phyloP scores from a whole-genome alignment of 2,888 invertebrate genomes.

The Perizoma flavofasciatum region DNA sequence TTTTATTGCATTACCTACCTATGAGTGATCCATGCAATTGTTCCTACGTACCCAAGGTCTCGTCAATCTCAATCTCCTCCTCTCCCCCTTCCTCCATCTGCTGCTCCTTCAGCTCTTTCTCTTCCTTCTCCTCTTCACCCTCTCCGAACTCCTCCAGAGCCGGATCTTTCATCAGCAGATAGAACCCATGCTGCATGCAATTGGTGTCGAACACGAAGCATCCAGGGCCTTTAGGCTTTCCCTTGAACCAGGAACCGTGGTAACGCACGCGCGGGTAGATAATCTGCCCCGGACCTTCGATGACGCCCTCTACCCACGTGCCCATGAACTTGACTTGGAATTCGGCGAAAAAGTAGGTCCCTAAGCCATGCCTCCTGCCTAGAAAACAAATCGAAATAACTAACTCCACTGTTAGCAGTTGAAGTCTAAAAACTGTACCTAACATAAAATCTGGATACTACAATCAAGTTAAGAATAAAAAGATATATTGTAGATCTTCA shows the following conservation, averaged over 20 bases:
- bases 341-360: slow-evolving; percentile 87
- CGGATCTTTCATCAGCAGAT: slow-evolving; percentile 83
- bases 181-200: slow-evolving; percentile 90
- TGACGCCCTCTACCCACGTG: slow-evolving; percentile 89
- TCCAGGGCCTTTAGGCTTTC: slow-evolving; percentile 88
- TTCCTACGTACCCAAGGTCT: slow-evolving; percentile 56
- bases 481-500: no score
- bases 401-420: not conserved
- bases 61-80: slow-evolving; percentile 65
- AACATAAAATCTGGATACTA: no score
- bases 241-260: slow-evolving; percentile 88
- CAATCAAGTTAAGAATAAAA: no score
- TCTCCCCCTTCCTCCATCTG: slow-evolving; percentile 69
- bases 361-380: slow-evolving; percentile 86
- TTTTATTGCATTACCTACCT: no score
- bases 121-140: slow-evolving; percentile 74
- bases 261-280: slow-evolving; percentile 86
- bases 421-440: not conserved
- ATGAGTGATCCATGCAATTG: no score
- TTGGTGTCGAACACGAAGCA: slow-evolving; percentile 91
- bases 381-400: not conserved
- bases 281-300: slow-evolving; percentile 90
- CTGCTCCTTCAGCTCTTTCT: slow-evolving; percentile 66
- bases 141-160: slow-evolving; percentile 66
- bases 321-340: slow-evolving; percentile 86